phyloP scores from a whole-genome alignment of 2,888 invertebrate species.

The Cheilosia urbana region DNA sequence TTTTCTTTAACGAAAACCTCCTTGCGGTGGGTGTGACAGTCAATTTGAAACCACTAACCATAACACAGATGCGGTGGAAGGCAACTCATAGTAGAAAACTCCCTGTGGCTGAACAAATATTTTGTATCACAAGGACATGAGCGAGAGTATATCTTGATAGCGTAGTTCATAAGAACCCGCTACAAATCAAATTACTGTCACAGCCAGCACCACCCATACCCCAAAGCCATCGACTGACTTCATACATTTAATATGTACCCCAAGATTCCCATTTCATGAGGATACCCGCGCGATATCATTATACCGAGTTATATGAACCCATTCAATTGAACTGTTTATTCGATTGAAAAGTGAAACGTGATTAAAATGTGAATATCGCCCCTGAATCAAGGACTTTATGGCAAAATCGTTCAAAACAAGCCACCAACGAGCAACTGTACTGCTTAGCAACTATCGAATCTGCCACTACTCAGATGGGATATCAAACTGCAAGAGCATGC shows the following conservation, averaged over 20 bases:
- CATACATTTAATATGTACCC: background rate
- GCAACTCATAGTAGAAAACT: background rate
- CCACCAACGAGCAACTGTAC: conserved; percentile 20
- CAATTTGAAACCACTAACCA: conserved; percentile 10
- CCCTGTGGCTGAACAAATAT: conserved; percentile 38
- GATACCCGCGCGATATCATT: conserved; percentile 35
- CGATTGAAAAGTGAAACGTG: conserved; percentile 65
- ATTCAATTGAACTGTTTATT: conserved; percentile 58
- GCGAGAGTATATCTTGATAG: background rate
- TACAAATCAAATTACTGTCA: conserved; percentile 61
- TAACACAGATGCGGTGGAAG: conserved; percentile 16
- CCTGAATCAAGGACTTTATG: conserved; percentile 41
- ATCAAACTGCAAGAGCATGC: background rate
- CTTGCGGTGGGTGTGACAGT: conserved; percentile 15
- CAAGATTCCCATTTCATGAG: conserved; percentile 23
- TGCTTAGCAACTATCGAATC: conserved; percentile 32
- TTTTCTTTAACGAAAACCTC: conserved; percentile 6
- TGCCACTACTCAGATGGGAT: background rate
- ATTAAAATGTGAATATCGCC: conserved; percentile 50
- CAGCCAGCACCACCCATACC: background rate
- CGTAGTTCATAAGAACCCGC: conserved; percentile 22
- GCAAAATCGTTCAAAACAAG: conserved; percentile 13
- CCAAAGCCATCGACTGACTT: background rate
- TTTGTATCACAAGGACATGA: conserved; percentile 21
- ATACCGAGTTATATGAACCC: conserved; percentile 18